Base-by-base conservation (phyloP, 2,113 vertebrate species). In the Sinocyclocheilus anshuiensis region DNA sequence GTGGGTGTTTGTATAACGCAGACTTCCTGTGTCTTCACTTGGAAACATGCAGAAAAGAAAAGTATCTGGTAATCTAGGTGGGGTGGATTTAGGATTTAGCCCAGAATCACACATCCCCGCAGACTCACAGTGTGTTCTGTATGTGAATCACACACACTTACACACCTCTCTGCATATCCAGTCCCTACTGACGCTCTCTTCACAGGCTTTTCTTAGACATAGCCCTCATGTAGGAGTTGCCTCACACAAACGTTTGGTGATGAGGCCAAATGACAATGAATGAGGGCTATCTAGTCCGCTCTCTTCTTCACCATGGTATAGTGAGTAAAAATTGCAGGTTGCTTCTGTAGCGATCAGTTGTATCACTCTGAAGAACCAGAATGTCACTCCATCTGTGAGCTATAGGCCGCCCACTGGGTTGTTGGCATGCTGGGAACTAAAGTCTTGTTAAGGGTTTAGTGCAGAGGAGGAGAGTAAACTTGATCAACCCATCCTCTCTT, bases 1-100 rank as follows among this genome's bases (percentile, higher is more conserved):
- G 48, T 86, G n/a, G 33, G 61, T 88, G 88, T 89, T 90, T 91
- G 77, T 75, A 63, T 90, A 84, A 69, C 13, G 36, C 61, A 78
- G 74, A 53, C 18, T 22, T 76, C 76, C 81, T 86, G 87, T 86
- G 55, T 83, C 29, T 79, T 77, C 22, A 82, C 83, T 24, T 50
- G 65, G 59, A 45, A 15, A 57, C 29, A 59, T 78, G 29, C 11
- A 79, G 53, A 48, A 13, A 8, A 61, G 50, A 57, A 12, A 26
- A 6, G 20, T 59, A n/a, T 50, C 74, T 50, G n/a, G 42, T 76
- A 76, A 76, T 50, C 74, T 63, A 80, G 57, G 77, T 1, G 13
- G 77, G 33, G 57, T 80, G 57, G 77, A 63, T 61, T 61, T 65
- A 65, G 15, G 59, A 45, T 65, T 81, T 81, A 80, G 77, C 36